These are phyloP conservation scores for Octopus sinensis DNA, from an alignment of 1,140 invertebrate species.

Conservation along the genomic window DNA sequence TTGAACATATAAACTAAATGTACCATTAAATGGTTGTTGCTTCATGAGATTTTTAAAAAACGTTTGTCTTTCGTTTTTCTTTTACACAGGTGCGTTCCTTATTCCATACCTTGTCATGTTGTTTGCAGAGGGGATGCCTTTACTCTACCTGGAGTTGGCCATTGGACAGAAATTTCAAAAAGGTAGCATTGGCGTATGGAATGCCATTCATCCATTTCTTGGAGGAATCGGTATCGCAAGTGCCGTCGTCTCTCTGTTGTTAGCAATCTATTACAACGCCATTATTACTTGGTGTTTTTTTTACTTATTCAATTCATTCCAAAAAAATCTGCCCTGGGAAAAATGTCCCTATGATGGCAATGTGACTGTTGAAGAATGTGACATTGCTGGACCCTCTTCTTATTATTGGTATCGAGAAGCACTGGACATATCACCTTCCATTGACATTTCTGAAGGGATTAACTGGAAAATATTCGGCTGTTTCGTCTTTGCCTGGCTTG, in stretches of 20 bases:
- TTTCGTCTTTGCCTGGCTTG: slow-evolving; percentile 86
- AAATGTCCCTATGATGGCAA: slow-evolving; percentile 65
- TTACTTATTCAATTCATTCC: slow-evolving; percentile 68
- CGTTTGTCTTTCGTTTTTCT: slow-evolving; percentile 18
- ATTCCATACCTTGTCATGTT: slow-evolving; percentile 51
- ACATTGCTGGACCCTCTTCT: slow-evolving; percentile 40
- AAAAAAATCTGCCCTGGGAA: slow-evolving; percentile 80
- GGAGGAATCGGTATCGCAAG: slow-evolving; percentile 91
- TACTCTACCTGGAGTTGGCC: slow-evolving; percentile 46
- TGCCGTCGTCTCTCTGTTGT: slow-evolving; percentile 92
- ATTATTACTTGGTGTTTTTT: slow-evolving; percentile 96
- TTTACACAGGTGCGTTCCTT: slow-evolving; percentile 43
- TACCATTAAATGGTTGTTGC: not conserved
- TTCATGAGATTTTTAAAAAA: not conserved
- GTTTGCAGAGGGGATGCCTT: slow-evolving; percentile 47
- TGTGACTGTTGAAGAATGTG: slow-evolving; percentile 40
- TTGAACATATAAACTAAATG: too few relatives aligned
- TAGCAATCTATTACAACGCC: slow-evolving; percentile 97
- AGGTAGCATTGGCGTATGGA: slow-evolving; percentile 43
- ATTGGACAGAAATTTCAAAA: slow-evolving; percentile 44
- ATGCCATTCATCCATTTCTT: slow-evolving; percentile 41
- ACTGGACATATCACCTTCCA: slow-evolving; percentile 55
- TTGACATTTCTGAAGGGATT: slow-evolving; percentile 61
- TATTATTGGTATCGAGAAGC: slow-evolving; percentile 50
- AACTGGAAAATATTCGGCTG: slow-evolving; percentile 90